phyloP scores from a whole-genome alignment of 1,140 invertebrate species.

The Bombus superbus region DNA sequence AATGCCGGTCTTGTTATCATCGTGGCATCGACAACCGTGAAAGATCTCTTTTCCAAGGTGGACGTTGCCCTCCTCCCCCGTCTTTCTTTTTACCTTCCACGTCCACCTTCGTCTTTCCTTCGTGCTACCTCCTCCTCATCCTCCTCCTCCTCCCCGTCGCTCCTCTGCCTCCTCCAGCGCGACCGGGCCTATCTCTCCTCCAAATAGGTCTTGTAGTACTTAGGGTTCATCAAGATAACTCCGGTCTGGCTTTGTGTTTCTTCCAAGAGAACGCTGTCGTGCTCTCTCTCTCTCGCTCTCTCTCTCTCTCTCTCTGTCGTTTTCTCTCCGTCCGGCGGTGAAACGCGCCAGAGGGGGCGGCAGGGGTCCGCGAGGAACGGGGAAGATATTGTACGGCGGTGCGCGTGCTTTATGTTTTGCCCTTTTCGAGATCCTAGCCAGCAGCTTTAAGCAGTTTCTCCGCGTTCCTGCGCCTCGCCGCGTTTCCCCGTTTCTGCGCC shows the following conservation, averaged over 20 bases:
- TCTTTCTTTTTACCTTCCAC: slow-evolving; percentile 23
- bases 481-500: slow-evolving; percentile 23
- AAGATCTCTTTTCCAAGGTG: slow-evolving; percentile 73
- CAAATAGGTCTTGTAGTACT: slow-evolving; percentile 79
- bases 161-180: background rate
- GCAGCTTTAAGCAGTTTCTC: slow-evolving; percentile 24
- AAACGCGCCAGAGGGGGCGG: too few relatives aligned
- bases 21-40: slow-evolving; percentile 75
- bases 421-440: slow-evolving; percentile 58
- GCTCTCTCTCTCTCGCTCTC: background rate
- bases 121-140: background rate
- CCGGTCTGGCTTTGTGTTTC: slow-evolving; percentile 71
- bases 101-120: slow-evolving; percentile 37
- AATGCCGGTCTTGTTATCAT: slow-evolving; percentile 72
- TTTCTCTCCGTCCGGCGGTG: too few relatives aligned
- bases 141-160: background rate
- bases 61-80: slow-evolving; percentile 33
- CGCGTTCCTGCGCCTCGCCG: background rate
- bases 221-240: slow-evolving; percentile 81
- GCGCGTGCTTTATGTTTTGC: slow-evolving; percentile 71
- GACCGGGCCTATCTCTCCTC: slow-evolving; percentile 67
- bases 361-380: background rate
- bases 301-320: background rate
- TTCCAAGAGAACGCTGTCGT: slow-evolving; percentile 59
- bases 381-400: slow-evolving; percentile 64